Evolutionary conservation across 2,888 invertebrate species (phyloP), one percentile per base, ranked within the genome.

Genomic region (Synanthedon tipuliformis): DNA sequence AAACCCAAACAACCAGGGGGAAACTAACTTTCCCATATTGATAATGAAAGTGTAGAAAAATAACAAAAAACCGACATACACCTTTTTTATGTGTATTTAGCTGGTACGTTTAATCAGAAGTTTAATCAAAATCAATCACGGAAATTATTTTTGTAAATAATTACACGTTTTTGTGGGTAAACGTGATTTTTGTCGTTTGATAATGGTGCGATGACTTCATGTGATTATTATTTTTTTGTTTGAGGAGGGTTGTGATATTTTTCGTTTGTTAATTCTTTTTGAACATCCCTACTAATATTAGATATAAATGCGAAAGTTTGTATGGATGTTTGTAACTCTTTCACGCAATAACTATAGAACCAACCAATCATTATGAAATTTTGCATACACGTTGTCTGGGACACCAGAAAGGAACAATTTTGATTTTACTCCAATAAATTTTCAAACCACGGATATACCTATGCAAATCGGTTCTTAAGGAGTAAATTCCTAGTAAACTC

Each of bases 11-110:
- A 85, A 69, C 70, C 11, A n/a, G 68, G 71, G 81, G 85, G 82
- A 78, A 76, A 68, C 61, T 62, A 65, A 64, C 62, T 80, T 86
- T 86, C 86, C 86, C 86, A 86, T 84, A 85, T 78, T 74, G 86
- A 86, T 86, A 86, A 83, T 84, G 79, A 76, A 78, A 73, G 72
- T 66, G 77, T 73, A 67, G 68, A 62, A 69, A 73, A 75, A 75
- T 73, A 74, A 73, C 71, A 74, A 80, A 78, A 76, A 63, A 68
- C 59, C 34, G 34, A 48, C 27, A 27, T 49, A n/a, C 62, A 63
- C 57, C 61, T 68, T 75, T 75, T 78, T 78, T 34, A 69, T 75
- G 68, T 73, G 67, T 66, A 66, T 69, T 70, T 60, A 63, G 60
- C 71, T 71, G 63, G 74, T 71, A 71, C 65, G 60, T 73, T 70